A percentile compares a stretch with the other conserved stretches of the same genome.
Conservation (phyloP, 2,113 vertebrate genomes). For the Fulica atra region DNA sequence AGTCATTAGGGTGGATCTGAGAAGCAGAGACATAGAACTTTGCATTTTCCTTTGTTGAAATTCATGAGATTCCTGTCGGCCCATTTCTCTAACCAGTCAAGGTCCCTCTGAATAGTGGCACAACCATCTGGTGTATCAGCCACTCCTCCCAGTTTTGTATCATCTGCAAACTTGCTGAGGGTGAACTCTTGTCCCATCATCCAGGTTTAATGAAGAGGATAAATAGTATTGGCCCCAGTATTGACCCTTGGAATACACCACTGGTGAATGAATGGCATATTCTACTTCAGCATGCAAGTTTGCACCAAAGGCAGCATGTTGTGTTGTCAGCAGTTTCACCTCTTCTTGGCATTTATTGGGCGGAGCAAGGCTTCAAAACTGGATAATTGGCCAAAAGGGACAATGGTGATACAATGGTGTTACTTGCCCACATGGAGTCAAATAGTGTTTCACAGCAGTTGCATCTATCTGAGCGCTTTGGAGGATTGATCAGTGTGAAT, state of each 20-base stretch:
- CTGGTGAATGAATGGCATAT: neutral
- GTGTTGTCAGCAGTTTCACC: neutral
- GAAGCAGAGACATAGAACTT: neutral
- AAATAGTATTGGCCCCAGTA: neutral
- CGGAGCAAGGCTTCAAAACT: rapidly evolving
- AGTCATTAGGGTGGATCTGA: neutral
- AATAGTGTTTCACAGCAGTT: neutral
- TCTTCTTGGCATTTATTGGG: neutral
- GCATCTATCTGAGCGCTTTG: neutral
- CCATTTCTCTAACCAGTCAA: neutral
- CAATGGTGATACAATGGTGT: neutral
- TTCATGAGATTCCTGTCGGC: conserved; percentile 10
- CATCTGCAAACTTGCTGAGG: neutral
- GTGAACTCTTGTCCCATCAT: conserved; percentile 8
- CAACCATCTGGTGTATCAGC: conserved; percentile 27
- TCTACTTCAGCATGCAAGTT: neutral
- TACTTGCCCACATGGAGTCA: neutral
- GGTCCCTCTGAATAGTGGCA: conserved; percentile 27
- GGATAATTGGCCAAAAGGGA: neutral
- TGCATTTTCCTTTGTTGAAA: conserved; percentile 36
- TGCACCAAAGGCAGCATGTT: neutral
- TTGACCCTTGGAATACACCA: neutral
- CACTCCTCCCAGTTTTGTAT: conserved; percentile 45
- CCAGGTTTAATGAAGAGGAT: conserved; percentile 33
- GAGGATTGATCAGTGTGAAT: neutral